phyloP scores from a whole-genome alignment of 2,797 vertebrate genomes.

The Kryptopterus vitreolus region DNA sequence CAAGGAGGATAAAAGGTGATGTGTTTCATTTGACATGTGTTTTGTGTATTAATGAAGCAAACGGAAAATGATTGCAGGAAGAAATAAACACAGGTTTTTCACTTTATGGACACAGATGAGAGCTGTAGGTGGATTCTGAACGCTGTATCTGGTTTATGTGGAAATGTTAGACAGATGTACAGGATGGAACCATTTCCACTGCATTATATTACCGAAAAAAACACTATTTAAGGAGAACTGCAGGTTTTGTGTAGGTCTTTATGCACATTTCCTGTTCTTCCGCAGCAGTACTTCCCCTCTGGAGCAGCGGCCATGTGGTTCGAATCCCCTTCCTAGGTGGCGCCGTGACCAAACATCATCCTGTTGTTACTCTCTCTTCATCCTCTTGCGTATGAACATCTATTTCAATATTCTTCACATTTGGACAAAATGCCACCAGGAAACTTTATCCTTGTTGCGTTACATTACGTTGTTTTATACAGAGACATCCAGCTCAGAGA shows the following conservation, averaged over 20 bases:
- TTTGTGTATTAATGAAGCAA: too few relatives aligned
- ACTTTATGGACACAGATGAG: too few relatives aligned
- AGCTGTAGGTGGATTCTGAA: too few relatives aligned
- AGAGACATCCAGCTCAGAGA: too few relatives aligned
- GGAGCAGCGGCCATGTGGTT: slow-evolving; percentile 21
- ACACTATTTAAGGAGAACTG: not conserved
- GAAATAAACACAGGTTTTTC: too few relatives aligned
- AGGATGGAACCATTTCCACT: not conserved
- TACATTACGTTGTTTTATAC: too few relatives aligned
- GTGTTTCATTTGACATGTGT: too few relatives aligned
- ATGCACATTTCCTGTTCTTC: slow-evolving; percentile 65
- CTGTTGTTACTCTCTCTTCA: slow-evolving; percentile 53
- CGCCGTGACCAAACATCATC: slow-evolving; percentile 42
- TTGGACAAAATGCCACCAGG: not conserved
- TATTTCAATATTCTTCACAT: not conserved
- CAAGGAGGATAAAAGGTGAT: too few relatives aligned
- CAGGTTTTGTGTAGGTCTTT: slow-evolving; percentile 53
- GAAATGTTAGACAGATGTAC: not conserved
- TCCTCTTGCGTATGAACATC: slow-evolving; percentile 14
- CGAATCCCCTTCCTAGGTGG: slow-evolving; percentile 32
- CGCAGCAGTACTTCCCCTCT: slow-evolving; percentile 57
- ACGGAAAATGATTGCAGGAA: too few relatives aligned
- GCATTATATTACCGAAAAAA: not conserved
- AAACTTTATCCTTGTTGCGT: too few relatives aligned
- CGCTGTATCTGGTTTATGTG: too few relatives aligned